These are phyloP conservation scores for Stenotaenia linearis DNA, from an alignment of 2,888 invertebrate genomes.

Conservation along the genomic window DNA sequence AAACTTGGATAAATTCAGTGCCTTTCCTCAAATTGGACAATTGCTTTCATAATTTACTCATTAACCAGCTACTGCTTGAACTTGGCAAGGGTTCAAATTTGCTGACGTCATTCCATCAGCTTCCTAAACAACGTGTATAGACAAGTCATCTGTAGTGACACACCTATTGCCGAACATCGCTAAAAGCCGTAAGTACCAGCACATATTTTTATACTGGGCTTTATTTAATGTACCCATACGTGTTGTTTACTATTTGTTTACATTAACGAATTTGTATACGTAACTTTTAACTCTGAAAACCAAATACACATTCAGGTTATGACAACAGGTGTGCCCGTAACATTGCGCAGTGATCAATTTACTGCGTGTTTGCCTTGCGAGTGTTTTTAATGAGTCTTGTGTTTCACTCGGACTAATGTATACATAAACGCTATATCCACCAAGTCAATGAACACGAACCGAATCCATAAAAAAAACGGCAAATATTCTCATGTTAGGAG, in stretches of 20 bases:
- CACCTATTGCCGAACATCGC: not conserved
- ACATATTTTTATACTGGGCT: not conserved
- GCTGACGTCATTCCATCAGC: conserved; percentile 13
- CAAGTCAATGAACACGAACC: not conserved
- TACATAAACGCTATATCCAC: not conserved
- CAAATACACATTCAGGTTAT: not conserved
- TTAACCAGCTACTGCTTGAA: not conserved
- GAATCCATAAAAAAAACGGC: not conserved
- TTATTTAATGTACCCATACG: not conserved
- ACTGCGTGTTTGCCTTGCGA: not conserved
- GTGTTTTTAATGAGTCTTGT: not conserved
- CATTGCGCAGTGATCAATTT: not conserved
- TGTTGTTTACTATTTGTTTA: not conserved
- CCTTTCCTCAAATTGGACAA: not conserved
- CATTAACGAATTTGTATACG: not conserved
- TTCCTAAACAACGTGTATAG: not conserved
- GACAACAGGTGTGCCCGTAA: conserved; percentile 4
- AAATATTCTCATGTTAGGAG: not conserved
- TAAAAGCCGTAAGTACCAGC: not conserved
- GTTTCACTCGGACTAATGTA: not conserved
- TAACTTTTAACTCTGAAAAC: conserved; percentile 4
- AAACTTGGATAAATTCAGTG: not conserved
- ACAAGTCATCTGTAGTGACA: not conserved
- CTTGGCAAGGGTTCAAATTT: conserved; percentile 19
- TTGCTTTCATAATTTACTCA: not conserved